Base-by-base conservation (phyloP, 2,113 vertebrate species). In the Scatophagus argus region DNA sequence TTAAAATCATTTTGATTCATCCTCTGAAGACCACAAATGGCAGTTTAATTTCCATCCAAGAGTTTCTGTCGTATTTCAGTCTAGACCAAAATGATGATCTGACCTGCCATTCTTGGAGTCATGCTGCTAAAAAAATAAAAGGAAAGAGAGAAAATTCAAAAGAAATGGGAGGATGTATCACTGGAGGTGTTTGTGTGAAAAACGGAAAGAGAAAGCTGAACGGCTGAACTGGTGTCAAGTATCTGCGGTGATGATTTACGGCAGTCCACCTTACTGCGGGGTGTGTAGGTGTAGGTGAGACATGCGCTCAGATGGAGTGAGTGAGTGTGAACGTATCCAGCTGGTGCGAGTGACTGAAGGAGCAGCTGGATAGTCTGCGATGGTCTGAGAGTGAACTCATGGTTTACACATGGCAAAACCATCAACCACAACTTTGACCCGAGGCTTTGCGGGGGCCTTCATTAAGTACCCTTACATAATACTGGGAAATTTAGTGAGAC, bases 321-420 rank as follows among this genome's bases (percentile, higher is more conserved):
- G 81, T 63, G 82, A 76, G 78, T 59, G 16, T 88, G 55, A 90
- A 82, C 7, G 27, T 49, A 71, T 67, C 71, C 85, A 82, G 90
- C 70, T 80, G 85, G 54, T 72, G 77, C 43, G 56, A 61, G 77
- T 67, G 81, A 89, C 74, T 79, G 69, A 74, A 75, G 66, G 49
- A 82, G 75, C 88, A 91, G 88, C 83, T 91, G 87, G 81, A 79
- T 25, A 58, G 76, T 64, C 70, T 64, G 29, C 74, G 54, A 79
- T 68, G 78, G 41, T 81, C 74, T 46, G 67, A 82, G 77, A 49
- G 19, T 90, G 79, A 89, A 90, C 84, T 87, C 79, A 71, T 46
- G 51, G 70, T 67, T 73, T 61, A 87, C 85, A 91, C 62, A 74
- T 93, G 91, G 75, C 71, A 59, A 88, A 91, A 44, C 64, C 77